Conservation (phyloP, 2,888 invertebrate genomes). For the Chironomus riparius region DNA sequence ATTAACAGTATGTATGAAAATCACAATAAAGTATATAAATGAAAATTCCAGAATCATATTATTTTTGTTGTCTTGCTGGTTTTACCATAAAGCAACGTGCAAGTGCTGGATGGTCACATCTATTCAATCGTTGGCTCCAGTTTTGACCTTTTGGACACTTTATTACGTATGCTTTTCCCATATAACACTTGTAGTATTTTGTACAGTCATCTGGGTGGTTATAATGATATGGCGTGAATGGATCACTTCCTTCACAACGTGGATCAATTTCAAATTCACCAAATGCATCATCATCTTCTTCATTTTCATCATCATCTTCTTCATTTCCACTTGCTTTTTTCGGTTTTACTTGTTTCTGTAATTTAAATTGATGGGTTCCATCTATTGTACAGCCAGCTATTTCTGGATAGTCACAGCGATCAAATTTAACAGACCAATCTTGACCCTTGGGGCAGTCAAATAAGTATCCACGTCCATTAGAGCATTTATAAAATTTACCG, state of each 20-base stretch:
- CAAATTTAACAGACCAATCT: slow-evolving; percentile 14
- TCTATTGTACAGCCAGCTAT: background rate
- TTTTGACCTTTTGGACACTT: slow-evolving; percentile 20
- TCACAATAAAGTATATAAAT: background rate
- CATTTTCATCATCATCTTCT: background rate
- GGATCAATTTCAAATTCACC: slow-evolving; percentile 10
- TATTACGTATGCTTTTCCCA: slow-evolving; percentile 21
- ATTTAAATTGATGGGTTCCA: background rate
- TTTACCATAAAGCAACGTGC: background rate
- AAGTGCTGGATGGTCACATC: slow-evolving; percentile 12
- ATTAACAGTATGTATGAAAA: background rate
- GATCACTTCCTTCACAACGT: slow-evolving; percentile 21
- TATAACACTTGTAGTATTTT: slow-evolving; percentile 21
- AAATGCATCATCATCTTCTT: background rate
- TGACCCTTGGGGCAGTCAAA: slow-evolving; percentile 10
- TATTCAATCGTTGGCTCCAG: background rate
- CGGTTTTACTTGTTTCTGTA: background rate
- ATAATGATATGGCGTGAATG: slow-evolving; percentile 9
- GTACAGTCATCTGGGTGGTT: background rate
- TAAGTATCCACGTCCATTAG: background rate
- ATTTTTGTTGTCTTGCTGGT: background rate
- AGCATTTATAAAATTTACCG: slow-evolving; percentile 20
- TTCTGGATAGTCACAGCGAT: slow-evolving; percentile 17
- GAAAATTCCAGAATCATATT: background rate
- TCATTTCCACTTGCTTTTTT: background rate